phyloP scores from a whole-genome alignment of 1,140 invertebrate species.

The Pseudoatta argentina region DNA sequence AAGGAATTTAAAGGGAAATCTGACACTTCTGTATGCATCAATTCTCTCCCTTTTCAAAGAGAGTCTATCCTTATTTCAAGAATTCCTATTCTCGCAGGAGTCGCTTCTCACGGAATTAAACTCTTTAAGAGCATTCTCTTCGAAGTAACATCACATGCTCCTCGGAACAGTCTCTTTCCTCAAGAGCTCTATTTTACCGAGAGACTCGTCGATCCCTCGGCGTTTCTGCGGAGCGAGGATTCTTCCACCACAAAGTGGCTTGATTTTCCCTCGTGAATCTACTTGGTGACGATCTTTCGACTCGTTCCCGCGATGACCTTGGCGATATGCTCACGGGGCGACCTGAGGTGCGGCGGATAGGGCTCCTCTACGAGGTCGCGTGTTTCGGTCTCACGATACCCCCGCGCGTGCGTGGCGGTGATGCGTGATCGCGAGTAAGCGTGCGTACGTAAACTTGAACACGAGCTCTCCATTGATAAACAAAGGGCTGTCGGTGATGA shows the following conservation, averaged over 20 bases:
- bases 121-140: slow-evolving; percentile 9
- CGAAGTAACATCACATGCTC: background rate
- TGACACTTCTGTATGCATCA: background rate
- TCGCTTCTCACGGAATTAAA: background rate
- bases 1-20: background rate
- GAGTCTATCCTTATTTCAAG: background rate
- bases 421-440: slow-evolving; percentile 71
- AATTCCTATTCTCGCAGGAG: background rate
- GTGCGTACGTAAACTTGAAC: slow-evolving; percentile 51
- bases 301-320: slow-evolving; percentile 24
- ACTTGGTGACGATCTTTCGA: slow-evolving; percentile 18
- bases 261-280: background rate
- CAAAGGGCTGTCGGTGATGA: slow-evolving; percentile 64
- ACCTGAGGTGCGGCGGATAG: slow-evolving; percentile 23
- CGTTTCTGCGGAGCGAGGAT: slow-evolving; percentile 7
- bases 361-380: slow-evolving; percentile 40
- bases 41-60: background rate
- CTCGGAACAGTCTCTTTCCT: background rate
- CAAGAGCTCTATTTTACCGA: background rate
- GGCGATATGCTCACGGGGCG: slow-evolving; percentile 3
- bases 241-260: background rate
- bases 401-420: slow-evolving; percentile 71
- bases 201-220: background rate
- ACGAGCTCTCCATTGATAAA: slow-evolving; percentile 77
- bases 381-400: slow-evolving; percentile 64